Evolutionary conservation across 1,140 invertebrate genomes (phyloP).

Genomic region (Mercenaria mercenaria): DNA sequence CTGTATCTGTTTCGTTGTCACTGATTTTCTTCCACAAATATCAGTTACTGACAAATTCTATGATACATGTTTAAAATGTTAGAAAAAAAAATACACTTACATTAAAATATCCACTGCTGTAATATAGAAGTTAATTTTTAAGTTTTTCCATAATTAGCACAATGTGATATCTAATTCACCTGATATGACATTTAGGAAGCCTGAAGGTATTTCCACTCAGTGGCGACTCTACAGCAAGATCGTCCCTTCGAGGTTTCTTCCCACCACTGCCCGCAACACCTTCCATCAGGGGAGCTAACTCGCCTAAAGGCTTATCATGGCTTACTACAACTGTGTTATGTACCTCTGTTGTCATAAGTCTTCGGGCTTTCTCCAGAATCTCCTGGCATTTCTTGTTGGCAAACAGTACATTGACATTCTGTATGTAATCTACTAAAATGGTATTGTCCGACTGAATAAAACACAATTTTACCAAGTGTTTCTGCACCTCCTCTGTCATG

Average conservation of each 20-base stretch:
- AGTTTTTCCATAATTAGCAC: no score
- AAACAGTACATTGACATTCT: conserved; percentile 92
- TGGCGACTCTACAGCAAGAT: conserved; percentile 71
- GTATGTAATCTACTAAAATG: conserved; percentile 90
- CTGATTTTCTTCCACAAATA: no score
- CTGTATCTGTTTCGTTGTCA: no score
- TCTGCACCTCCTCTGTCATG: conserved; percentile 90
- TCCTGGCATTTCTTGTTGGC: conserved; percentile 92
- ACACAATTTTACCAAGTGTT: conserved; percentile 87
- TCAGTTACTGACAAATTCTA: no score
- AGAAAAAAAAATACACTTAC: no score
- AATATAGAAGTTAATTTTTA: no score
- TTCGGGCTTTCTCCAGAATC: conserved; percentile 90
- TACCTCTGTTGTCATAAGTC: conserved; percentile 93
- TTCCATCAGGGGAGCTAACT: conserved; percentile 68
- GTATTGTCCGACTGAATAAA: conserved; percentile 86
- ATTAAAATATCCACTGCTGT: no score
- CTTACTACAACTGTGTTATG: conserved; percentile 90
- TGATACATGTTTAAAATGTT: no score
- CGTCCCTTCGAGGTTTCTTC: conserved; percentile 72
- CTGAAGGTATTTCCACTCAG: conserved; percentile 82
- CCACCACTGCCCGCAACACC: conserved; percentile 48
- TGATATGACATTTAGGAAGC: conserved; percentile 89
- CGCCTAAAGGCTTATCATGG: conserved; percentile 77
- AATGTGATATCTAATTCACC: no score